Evolutionary conservation across 2,888 invertebrate genomes (phyloP), one percentile per base, ranked within the genome.

Genomic region (Caenorhabditis drosophilae): DNA sequence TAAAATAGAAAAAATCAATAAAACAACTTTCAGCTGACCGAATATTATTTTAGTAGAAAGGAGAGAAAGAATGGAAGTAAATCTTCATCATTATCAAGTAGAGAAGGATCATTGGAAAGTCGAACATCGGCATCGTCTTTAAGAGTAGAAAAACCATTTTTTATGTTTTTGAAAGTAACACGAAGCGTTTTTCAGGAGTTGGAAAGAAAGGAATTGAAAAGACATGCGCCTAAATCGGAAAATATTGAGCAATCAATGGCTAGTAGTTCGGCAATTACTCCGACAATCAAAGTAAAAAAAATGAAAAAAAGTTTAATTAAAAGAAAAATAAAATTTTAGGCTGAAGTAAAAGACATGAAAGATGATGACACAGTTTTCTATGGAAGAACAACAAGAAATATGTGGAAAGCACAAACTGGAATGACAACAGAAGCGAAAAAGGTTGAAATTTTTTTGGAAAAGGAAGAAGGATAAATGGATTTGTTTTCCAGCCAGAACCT

Each of bases 381-480:
- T 22, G 64, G 64, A 16, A 46, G 58, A 18, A 90, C 90, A 23
- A 90, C 90, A 7, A 87, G 90, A 20, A 87, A 89, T 72, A 89
- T 90, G 45, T 91, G 90, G 90, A 89, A 89, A 4, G 90, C 57
- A 40, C 41, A 68, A 73, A 51, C 53, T 55, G 53, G 58, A 74
- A 23, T n/a, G 9, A 7, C 3, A 2, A 23, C 23, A 2, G 44
- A 45, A 25, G 15, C 4, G 12, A 31, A 47, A 35, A 47, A 47
- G 47, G 47, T 47, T 9, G n/a, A 31, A 6, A 12, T 4, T 40
- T 40, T 9, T 20, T 4, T n/a, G 6, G 35, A 9, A 38, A 23
- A 25, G 15, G 9, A 38, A 6, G 27, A 50, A 38, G 4, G 6
- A 11, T 16, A 4, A 11, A 11, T 38, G 12, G 38, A 38, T 16